Base-by-base conservation (phyloP, 2,888 invertebrate genomes). In the Pseudococcus viburni region DNA sequence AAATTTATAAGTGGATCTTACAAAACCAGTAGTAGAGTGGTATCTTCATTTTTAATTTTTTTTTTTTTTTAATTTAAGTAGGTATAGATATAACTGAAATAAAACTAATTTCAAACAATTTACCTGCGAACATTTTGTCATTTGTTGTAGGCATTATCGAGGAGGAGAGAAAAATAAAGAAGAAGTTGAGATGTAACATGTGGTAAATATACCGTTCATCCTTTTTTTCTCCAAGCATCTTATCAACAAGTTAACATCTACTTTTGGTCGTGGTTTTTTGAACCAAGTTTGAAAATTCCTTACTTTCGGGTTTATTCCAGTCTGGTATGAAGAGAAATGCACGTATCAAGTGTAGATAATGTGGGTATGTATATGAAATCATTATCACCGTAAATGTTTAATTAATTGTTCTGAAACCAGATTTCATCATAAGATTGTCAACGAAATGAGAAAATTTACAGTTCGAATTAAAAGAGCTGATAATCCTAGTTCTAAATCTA, bases 41-140 rank as follows among this genome's bases (percentile, higher is more conserved):
- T 19, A 51, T 59, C 59, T 59, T 59, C 8, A 19, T 59, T n/a
- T 59, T 19, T 5, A 19, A n/a, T 59, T 59, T 59, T 59, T 59
- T 33, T 33, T 33, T 33, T 33, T 33, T 33, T 33, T 33, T 33
- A 33, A 33, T 33, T 33, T 33, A 33, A 33, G 26, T 3, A 33
- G 26, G 3, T 33, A 33, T 33, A n/a, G 26, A 33, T 33, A 33
- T 33, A n/a, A 59, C 5, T 19, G 7, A 19, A 59, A 59, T 59
- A 59, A 59, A 59, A 59, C 19, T 59, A 59, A 59, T 59, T 59
- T 19, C 1, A 59, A 59, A 59, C 59, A 59, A 59, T 59, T 59
- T 59, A 59, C 8, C 59, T 19, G 1, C 5, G 19, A 59, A 59
- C 59, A 59, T 59, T 59, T 59, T 59, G 59, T 59, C 59, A 59